Evolutionary conservation across 2,888 invertebrate species (phyloP), one percentile per base, ranked within the genome.

Genomic region (Brachyopa scutellaris): DNA sequence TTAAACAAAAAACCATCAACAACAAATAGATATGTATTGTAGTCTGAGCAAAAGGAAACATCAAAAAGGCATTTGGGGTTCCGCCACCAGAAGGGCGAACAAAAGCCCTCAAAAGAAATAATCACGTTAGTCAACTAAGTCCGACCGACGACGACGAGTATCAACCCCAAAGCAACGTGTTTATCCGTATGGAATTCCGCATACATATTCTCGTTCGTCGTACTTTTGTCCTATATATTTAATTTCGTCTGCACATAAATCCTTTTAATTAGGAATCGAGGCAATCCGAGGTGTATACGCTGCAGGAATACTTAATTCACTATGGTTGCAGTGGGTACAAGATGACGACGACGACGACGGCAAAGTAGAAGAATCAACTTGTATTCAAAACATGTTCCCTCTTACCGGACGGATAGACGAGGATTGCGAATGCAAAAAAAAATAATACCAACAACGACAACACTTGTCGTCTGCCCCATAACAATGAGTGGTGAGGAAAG

Each of bases 261-360:
- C 82, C 82, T 76, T 82, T 82, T 82, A 82, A 82, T 82, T 82
- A 82, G 77, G 82, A 82, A 77, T 76, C 72, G 82, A 82, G 82
- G 82, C 82, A 76, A 82, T 76, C 82, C 82, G 51, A 82, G 82
- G 82, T 82, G 77, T 76, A 70, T 72, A 77, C 82, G 82, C 47
- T 67, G 19, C 5, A 72, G 61, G 82, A 82, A 82, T 82, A 76
- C 72, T 77, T 82, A 82, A 82, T 82, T 77, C 61, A 23, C 53
- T 38, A n/a, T n/a, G n/a, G 69, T 59, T 74, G 80, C 80, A 80
- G 74, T 80, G 53, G 51, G 29, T 19, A 74, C 47, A 57, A 23
- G 47, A 67, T 38, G 49, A 40, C 45, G 64, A 61, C 67, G n/a
- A 29, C 49, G 4, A 51, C 36, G 17, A 53, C 23, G 21, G 21